A percentile compares a stretch with the other conserved stretches of the same genome.
Evolutionary conservation across 2,113 vertebrate species (phyloP).

Genomic region (Cairina moschata): DNA sequence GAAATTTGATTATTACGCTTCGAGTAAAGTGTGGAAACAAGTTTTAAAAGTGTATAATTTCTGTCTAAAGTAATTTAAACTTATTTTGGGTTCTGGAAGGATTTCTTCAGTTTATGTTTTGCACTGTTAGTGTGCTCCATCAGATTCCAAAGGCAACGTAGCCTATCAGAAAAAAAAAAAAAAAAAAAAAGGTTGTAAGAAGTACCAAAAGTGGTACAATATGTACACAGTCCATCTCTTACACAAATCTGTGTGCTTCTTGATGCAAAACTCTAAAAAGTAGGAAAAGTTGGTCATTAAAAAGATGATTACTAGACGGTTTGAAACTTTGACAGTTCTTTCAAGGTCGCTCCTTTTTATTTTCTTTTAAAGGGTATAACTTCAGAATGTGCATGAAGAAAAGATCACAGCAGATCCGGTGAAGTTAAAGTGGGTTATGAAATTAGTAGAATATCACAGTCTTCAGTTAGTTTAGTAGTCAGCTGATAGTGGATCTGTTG

Average conservation of each 20-base stretch:
- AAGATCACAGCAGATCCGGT: not conserved
- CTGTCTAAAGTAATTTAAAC: not conserved
- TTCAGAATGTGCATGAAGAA: not conserved
- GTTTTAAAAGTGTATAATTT: not conserved
- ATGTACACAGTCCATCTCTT: not conserved
- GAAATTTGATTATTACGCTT: not conserved
- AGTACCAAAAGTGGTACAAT: not conserved
- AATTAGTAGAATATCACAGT: rapidly evolving
- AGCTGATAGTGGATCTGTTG: not conserved
- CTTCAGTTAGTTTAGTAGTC: not conserved
- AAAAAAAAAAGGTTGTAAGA: not conserved
- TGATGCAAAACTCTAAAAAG: not conserved
- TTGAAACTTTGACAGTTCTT: not conserved
- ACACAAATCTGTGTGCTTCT: not conserved
- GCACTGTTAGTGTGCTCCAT: not conserved
- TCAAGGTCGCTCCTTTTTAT: not conserved
- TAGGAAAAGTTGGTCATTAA: not conserved
- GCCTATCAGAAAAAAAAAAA: not conserved
- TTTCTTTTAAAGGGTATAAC: not conserved
- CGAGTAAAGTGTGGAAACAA: not conserved
- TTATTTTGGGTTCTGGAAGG: not conserved
- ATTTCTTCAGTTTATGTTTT: not conserved
- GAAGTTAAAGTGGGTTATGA: not conserved
- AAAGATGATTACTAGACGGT: not conserved
- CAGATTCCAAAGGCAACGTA: not conserved